Conservation (phyloP, 1,140 invertebrate species). For the Maniola jurtina region DNA sequence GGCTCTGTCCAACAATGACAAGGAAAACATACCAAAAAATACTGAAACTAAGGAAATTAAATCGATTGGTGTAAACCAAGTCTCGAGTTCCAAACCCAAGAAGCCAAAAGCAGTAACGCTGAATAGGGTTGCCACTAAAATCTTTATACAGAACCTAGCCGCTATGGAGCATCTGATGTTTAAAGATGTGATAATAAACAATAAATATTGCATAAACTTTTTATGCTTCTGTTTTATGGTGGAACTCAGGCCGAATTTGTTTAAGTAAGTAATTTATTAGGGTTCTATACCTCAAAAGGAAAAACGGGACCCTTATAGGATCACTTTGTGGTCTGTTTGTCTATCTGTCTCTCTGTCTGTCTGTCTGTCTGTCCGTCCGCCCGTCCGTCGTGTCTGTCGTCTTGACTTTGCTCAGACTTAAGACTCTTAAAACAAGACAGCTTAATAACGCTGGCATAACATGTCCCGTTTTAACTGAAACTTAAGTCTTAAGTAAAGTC, state of each 20-base stretch:
- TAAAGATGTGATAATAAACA: constrained; percentile 19
- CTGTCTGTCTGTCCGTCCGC: too few relatives aligned
- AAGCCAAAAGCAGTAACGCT: not conserved
- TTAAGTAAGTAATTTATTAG: too few relatives aligned
- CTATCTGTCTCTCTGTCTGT: too few relatives aligned
- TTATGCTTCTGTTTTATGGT: not conserved
- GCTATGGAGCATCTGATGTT: not conserved
- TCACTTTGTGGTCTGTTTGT: too few relatives aligned
- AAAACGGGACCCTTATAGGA: too few relatives aligned
- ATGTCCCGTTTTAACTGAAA: too few relatives aligned
- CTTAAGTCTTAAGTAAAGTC: too few relatives aligned
- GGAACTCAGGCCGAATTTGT: not conserved
- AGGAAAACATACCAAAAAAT: not conserved
- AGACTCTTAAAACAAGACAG: too few relatives aligned
- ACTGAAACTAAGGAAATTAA: not conserved
- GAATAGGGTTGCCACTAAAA: not conserved
- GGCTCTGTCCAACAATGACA: not conserved
- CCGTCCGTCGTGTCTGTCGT: too few relatives aligned
- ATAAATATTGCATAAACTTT: constrained; percentile 17
- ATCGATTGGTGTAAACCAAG: not conserved
- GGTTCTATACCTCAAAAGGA: too few relatives aligned
- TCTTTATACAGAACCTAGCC: not conserved
- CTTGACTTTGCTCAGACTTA: too few relatives aligned
- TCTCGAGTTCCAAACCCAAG: not conserved
- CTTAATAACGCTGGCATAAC: too few relatives aligned